Evolutionary conservation across 2,113 vertebrate genomes (phyloP).

Genomic region (Scortum barcoo): DNA sequence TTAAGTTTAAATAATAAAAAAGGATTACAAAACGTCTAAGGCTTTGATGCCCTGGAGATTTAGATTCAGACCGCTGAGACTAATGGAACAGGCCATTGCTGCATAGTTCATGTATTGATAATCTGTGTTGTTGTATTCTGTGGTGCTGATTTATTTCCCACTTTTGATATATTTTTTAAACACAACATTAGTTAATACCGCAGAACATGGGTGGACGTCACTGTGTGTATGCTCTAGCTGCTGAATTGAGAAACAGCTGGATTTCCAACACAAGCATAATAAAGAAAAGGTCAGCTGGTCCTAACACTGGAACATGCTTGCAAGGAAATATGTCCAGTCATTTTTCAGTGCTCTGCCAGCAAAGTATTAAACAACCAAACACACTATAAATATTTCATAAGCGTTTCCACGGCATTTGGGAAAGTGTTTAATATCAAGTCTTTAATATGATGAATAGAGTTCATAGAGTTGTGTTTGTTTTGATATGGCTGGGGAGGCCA

Average conservation of each 20-base stretch:
- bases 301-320: slow-evolving; percentile 26
- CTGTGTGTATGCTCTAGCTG: neutral
- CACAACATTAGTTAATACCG: rapidly evolving
- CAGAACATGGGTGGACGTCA: neutral
- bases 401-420: slow-evolving; percentile 51
- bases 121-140: neutral
- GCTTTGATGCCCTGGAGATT: neutral
- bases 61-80: neutral
- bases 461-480: slow-evolving; percentile 59
- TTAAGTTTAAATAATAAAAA: slow-evolving; percentile 19
- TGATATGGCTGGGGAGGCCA: slow-evolving; percentile 24
- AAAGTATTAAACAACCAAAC: slow-evolving; percentile 70
- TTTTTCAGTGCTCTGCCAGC: slow-evolving; percentile 36
- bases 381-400: slow-evolving; percentile 64
- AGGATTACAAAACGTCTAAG: neutral
- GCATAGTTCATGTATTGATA: neutral
- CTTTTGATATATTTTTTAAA: neutral
- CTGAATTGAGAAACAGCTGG: slow-evolving; percentile 10
- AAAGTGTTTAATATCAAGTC: slow-evolving; percentile 71
- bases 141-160: neutral
- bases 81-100: slow-evolving; percentile 3
- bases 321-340: slow-evolving; percentile 38
- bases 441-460: slow-evolving; percentile 56
- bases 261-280: slow-evolving; percentile 45
- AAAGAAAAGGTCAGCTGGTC: slow-evolving; percentile 31